Percentiles rank a stretch among this genome's conserved stretches.
Conservation (phyloP, 2,797 vertebrate genomes). For the Xenops minutus region DNA sequence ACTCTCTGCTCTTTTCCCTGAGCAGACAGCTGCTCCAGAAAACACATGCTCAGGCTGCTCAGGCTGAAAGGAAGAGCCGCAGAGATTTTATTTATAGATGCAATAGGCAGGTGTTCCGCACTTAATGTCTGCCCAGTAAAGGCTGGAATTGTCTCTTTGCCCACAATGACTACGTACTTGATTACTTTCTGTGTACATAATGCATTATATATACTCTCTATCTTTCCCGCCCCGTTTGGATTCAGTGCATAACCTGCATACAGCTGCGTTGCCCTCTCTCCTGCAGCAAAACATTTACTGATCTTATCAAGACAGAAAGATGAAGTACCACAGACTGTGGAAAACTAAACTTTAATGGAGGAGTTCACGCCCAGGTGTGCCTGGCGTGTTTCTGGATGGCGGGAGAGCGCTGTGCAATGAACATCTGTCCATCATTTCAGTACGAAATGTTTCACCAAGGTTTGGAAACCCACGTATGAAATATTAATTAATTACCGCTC, state of each 20-base stretch:
- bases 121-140: constrained; percentile 23
- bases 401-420: neutral
- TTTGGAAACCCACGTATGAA: constrained; percentile 1
- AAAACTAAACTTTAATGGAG: neutral
- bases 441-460: neutral
- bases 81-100: constrained; percentile 48
- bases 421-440: neutral
- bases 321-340: neutral
- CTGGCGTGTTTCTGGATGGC: neutral
- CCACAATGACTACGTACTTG: neutral
- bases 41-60: constrained; percentile 33
- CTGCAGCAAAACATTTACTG: neutral
- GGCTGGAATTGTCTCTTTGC: constrained; percentile 22
- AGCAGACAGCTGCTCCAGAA: constrained; percentile 64
- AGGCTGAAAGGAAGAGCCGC: constrained; percentile 3
- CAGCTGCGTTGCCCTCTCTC: constrained; percentile 8
- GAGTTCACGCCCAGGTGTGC: neutral
- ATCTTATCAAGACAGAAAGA: constrained; percentile 11
- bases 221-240: neutral
- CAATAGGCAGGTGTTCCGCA: constrained; percentile 26
- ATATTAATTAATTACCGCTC: neutral
- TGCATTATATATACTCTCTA: neutral
- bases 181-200: constrained; percentile 21
- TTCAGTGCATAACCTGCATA: neutral
- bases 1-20: constrained; percentile 49